Evolutionary conservation across 2,113 vertebrate genomes (phyloP).

Genomic region (Speoplatyrhinus poulsoni): DNA sequence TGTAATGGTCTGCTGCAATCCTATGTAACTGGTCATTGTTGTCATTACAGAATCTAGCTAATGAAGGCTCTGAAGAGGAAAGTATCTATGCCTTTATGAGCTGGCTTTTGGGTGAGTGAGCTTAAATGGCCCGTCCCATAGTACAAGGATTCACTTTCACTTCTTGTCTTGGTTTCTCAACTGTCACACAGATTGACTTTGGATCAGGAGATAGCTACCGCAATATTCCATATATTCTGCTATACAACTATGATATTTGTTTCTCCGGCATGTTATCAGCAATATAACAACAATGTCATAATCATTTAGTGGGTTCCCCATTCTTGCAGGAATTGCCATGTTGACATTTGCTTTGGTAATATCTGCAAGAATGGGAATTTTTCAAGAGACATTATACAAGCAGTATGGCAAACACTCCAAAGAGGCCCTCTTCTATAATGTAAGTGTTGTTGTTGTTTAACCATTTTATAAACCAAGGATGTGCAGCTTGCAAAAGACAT

Average conservation of each 20-base stretch:
- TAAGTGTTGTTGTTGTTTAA: slow-evolving; percentile 65
- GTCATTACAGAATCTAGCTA: slow-evolving; percentile 76
- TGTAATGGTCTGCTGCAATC: neutral
- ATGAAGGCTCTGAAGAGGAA: slow-evolving; percentile 72
- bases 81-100: slow-evolving; percentile 81
- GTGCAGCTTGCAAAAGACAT: neutral
- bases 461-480: neutral
- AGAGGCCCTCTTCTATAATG: slow-evolving; percentile 95
- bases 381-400: slow-evolving; percentile 93
- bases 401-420: slow-evolving; percentile 94
- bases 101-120: slow-evolving; percentile 88
- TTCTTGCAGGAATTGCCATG: slow-evolving; percentile 84
- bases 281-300: neutral
- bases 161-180: neutral
- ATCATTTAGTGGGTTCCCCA: neutral
- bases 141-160: neutral
- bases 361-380: slow-evolving; percentile 98
- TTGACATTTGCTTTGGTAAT: slow-evolving; percentile 94
- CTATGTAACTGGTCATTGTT: neutral
- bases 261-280: neutral
- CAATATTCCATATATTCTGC: neutral
- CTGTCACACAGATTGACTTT: neutral
- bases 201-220: neutral
- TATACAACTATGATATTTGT: too few species aligned
- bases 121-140: neutral